Conservation (phyloP, 2,113 vertebrate species). For the Vidua macroura region DNA sequence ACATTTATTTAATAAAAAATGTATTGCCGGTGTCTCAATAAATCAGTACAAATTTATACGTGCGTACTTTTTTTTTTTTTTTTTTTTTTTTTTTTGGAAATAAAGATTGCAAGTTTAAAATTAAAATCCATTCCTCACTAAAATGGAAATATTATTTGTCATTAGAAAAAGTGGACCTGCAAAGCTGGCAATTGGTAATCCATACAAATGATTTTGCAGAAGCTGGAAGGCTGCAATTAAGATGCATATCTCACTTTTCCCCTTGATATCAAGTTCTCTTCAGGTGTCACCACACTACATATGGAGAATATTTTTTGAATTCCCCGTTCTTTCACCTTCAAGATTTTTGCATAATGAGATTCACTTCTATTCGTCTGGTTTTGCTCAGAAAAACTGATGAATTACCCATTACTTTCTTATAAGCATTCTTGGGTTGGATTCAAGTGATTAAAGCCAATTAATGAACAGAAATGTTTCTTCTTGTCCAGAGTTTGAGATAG, state of each 20-base stretch:
- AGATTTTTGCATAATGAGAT: constrained; percentile 27
- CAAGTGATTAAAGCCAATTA: neutral
- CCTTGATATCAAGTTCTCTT: neutral
- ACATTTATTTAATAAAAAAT: neutral
- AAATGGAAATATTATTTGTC: neutral
- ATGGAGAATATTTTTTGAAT: constrained; percentile 37
- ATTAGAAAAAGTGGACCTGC: neutral
- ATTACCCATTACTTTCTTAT: neutral
- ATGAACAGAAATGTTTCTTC: neutral
- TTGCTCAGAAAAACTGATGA: neutral
- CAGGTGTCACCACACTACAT: constrained; percentile 2
- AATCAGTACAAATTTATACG: neutral
- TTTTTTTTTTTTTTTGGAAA: neutral
- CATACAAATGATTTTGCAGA: neutral
- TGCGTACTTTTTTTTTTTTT: neutral
- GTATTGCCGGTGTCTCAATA: neutral
- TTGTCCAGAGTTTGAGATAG: neutral
- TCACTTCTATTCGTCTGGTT: neutral
- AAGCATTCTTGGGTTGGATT: neutral
- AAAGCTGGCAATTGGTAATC: neutral
- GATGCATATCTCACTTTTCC: neutral
- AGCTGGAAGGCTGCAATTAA: neutral
- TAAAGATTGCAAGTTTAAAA: neutral
- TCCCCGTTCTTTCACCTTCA: constrained; percentile 13
- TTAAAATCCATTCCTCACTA: neutral